Conservation (phyloP, 2,113 vertebrate species). For the Hemibagrus wyckioides region DNA sequence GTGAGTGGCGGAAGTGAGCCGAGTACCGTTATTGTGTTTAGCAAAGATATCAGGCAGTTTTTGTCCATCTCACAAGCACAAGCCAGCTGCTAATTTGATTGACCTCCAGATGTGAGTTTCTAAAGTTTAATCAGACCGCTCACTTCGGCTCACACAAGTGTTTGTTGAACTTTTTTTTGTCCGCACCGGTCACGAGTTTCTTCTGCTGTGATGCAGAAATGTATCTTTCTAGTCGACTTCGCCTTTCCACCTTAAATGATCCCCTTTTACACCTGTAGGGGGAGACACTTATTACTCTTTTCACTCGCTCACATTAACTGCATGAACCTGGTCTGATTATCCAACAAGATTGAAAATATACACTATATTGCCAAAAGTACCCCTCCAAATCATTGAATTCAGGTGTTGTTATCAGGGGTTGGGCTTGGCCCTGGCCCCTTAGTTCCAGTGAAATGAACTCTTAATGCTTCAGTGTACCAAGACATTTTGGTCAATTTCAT, state of each 20-base stretch:
- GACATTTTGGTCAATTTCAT: too few relatives aligned
- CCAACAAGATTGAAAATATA: too few relatives aligned
- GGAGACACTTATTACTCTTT: not conserved
- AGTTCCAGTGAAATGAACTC: too few relatives aligned
- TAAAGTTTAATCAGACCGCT: slow-evolving; percentile 5
- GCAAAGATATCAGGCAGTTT: not conserved
- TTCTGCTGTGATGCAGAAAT: slow-evolving; percentile 14
- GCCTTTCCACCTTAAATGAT: slow-evolving; percentile 7
- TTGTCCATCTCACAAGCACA: not conserved
- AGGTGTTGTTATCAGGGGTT: too few relatives aligned
- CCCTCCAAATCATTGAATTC: too few relatives aligned
- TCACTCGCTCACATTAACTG: too few relatives aligned
- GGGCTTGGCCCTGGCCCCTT: too few relatives aligned
- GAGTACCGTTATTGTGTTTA: not conserved
- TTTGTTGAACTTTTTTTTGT: slow-evolving; percentile 8
- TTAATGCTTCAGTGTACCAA: too few relatives aligned
- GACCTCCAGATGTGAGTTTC: not conserved
- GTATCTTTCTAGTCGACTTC: not conserved
- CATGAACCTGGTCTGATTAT: too few relatives aligned
- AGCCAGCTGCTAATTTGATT: slow-evolving; percentile 3
- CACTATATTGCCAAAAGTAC: too few relatives aligned
- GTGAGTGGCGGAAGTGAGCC: not conserved
- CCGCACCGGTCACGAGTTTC: slow-evolving; percentile 49
- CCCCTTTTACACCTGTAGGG: not conserved
- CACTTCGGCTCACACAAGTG: not conserved